phyloP scores from a whole-genome alignment of 2,888 invertebrate genomes.

The Resseliella maxima region DNA sequence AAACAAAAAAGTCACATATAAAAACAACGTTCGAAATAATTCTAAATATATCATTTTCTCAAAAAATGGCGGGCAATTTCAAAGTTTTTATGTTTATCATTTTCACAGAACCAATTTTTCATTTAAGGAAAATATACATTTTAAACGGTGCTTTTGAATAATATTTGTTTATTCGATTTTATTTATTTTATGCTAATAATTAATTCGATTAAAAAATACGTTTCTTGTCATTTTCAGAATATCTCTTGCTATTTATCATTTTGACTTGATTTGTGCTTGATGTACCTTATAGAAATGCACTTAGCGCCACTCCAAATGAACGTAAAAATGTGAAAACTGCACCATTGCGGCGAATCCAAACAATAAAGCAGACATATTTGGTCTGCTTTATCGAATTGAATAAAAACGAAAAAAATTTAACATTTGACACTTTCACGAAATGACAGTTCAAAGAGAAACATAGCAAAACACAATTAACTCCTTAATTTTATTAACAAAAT shows the following conservation, averaged over 20 bases:
- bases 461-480: not conserved
- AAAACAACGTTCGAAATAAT: not conserved
- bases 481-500: not conserved
- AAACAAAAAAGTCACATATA: not conserved
- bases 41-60: not conserved
- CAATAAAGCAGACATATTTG: not conserved
- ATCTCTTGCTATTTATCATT: not conserved
- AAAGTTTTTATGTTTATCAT: too few species aligned
- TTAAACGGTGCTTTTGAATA: too few species aligned
- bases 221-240: too few species aligned
- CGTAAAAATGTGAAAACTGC: not conserved
- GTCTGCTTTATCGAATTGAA: conserved; percentile 5
- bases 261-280: not conserved
- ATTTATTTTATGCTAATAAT: too few species aligned
- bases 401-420: not conserved
- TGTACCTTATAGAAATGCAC: not conserved
- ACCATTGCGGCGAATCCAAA: conserved; percentile 4
- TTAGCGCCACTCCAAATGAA: not conserved
- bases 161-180: too few species aligned
- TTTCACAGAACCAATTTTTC: too few species aligned
- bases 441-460: not conserved
- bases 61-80: not conserved
- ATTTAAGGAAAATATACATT: too few species aligned
- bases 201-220: too few species aligned
- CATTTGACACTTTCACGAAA: not conserved